Evolutionary conservation across 2,113 vertebrate genomes (phyloP).

Genomic region (Pithys albifrons): DNA sequence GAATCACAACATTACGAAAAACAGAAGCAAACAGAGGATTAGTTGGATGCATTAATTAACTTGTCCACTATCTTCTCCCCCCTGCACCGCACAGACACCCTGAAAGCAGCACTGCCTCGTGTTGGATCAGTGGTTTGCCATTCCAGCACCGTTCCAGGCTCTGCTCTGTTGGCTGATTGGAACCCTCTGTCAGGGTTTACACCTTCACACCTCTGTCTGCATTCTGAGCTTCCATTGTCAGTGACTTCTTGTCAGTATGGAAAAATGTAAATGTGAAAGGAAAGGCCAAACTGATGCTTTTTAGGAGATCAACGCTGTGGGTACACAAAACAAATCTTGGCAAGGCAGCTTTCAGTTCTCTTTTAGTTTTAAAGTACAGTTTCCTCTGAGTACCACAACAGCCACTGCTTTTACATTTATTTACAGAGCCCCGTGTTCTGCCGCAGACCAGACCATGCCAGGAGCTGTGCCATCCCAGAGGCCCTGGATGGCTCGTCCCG

Average conservation of each 20-base stretch:
- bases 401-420: background rate
- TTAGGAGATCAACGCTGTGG: background rate
- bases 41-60: background rate
- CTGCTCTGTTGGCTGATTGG: background rate
- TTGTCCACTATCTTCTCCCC: background rate
- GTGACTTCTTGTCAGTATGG: background rate
- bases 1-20: background rate
- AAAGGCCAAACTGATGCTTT: background rate
- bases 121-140: background rate
- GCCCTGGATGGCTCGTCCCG: no score
- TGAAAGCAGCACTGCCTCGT: background rate
- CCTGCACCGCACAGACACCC: background rate
- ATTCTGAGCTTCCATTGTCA: background rate
- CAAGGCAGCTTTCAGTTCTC: background rate
- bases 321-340: rapidly evolving
- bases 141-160: background rate
- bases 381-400: background rate
- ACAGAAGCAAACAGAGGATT: background rate
- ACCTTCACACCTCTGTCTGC: background rate
- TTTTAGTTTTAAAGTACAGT: background rate
- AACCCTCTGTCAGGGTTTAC: background rate
- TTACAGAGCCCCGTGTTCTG: background rate
- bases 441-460: no score
- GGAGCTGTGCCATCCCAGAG: no score
- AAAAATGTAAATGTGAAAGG: background rate